Evolutionary conservation across 2,888 invertebrate genomes (phyloP).

Genomic region (Parnassius glacialis): DNA sequence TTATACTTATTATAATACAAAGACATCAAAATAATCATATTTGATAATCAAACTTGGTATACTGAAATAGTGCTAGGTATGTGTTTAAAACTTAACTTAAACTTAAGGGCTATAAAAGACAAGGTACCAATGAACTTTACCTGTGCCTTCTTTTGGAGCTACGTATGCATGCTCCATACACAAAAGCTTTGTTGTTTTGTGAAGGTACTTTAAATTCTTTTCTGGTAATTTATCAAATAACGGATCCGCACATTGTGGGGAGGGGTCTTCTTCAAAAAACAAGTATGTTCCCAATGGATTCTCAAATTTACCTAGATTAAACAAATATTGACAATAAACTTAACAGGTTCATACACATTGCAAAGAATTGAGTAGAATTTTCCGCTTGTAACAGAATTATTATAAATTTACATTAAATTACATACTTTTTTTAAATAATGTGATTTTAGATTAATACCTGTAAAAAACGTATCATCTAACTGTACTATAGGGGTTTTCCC

Average conservation of each 20-base stretch:
- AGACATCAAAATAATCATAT: no score
- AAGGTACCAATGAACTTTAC: conserved; percentile 31
- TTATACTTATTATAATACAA: no score
- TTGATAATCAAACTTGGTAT: no score
- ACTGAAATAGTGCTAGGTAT: no score
- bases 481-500: conserved; percentile 83
- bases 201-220: conserved; percentile 79
- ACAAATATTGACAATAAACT: neutral
- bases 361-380: no score
- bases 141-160: conserved; percentile 60
- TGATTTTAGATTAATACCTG: conserved; percentile 52
- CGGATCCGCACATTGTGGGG: conserved; percentile 66
- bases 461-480: conserved; percentile 84
- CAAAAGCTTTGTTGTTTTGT: conserved; percentile 84
- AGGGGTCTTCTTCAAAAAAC: conserved; percentile 84
- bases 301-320: conserved; percentile 82
- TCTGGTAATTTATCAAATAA: conserved; percentile 81
- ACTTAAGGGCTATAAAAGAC: no score
- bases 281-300: conserved; percentile 86
- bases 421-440: no score
- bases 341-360: no score
- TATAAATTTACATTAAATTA: no score
- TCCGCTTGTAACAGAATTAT: no score
- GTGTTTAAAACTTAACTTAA: no score
- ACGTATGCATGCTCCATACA: conserved; percentile 86